Conservation (phyloP, 1,140 invertebrate genomes). For the Drosophila mayri region DNA sequence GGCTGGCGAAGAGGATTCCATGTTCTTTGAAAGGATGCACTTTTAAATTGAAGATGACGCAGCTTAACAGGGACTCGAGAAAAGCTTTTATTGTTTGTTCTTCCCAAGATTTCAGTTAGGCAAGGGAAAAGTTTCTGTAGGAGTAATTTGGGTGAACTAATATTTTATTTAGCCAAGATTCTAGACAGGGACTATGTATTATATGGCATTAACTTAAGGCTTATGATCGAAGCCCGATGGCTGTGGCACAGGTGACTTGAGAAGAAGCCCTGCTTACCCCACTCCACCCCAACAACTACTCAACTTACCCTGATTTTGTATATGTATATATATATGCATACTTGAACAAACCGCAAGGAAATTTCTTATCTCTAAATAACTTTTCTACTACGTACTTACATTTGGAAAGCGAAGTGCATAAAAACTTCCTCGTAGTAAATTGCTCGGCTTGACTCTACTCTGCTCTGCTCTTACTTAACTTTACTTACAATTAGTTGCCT, state of each 20-base stretch:
- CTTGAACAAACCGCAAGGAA: conserved; percentile 29
- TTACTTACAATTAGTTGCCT: conserved; percentile 78
- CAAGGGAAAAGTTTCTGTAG: not conserved
- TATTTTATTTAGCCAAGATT: not conserved
- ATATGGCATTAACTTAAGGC: too few species aligned
- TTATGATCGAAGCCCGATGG: not conserved
- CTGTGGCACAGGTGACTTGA: not conserved
- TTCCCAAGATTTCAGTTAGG: not conserved
- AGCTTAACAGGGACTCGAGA: conserved; percentile 11
- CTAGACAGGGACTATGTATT: too few species aligned
- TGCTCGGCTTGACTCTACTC: conserved; percentile 58
- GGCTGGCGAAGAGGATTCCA: conserved; percentile 5
- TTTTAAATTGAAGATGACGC: conserved; percentile 26
- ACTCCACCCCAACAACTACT: conserved; percentile 15
- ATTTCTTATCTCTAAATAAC: conserved; percentile 50
- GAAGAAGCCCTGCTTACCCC: conserved; percentile 7
- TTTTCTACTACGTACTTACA: conserved; percentile 59
- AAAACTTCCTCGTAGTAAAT: conserved; percentile 60
- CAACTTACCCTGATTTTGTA: conserved; percentile 27
- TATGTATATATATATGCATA: conserved; percentile 28
- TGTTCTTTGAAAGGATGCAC: conserved; percentile 21
- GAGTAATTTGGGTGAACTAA: not conserved
- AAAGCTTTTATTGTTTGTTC: conserved; percentile 18
- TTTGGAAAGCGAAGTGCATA: conserved; percentile 63
- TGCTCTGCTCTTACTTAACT: conserved; percentile 55